Conservation (phyloP, 2,888 invertebrate species). For the Anarsia innoxiella region DNA sequence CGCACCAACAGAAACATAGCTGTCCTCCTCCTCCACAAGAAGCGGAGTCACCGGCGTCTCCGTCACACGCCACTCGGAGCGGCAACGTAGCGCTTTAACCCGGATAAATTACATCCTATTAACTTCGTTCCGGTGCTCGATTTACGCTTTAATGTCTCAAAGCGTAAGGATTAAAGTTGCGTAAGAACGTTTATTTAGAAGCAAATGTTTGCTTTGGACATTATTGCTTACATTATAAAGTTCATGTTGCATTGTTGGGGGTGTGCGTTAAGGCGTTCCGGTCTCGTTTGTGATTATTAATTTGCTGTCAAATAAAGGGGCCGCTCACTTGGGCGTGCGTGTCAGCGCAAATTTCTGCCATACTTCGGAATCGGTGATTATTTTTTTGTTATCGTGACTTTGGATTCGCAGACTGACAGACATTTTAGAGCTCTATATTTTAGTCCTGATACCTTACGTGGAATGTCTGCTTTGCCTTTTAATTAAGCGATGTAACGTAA, state of each 20-base stretch:
- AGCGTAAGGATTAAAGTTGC: conserved; percentile 69
- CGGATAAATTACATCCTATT: conserved; percentile 75
- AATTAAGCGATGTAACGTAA: conserved; percentile 36
- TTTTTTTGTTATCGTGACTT: conserved; percentile 64
- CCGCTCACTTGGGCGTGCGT: conserved; percentile 74
- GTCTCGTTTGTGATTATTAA: conserved; percentile 63
- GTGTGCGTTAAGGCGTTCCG: conserved; percentile 55
- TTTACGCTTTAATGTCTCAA: conserved; percentile 65
- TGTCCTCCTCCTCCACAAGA: conserved; percentile 39
- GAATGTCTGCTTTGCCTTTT: conserved; percentile 40
- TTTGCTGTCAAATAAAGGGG: conserved; percentile 76
- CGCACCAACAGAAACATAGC: conserved; percentile 54
- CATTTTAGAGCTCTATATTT: conserved; percentile 57
- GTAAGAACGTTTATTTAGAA: conserved; percentile 44
- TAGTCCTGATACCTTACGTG: conserved; percentile 38
- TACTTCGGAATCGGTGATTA: conserved; percentile 72
- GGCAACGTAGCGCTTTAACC: conserved; percentile 67
- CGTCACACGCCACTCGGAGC: conserved; percentile 53
- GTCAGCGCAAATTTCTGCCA: conserved; percentile 74
- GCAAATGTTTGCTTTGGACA: conserved; percentile 56
- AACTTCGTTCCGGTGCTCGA: conserved; percentile 66
- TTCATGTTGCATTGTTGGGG: conserved; percentile 47
- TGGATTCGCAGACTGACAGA: conserved; percentile 65
- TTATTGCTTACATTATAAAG: conserved; percentile 57
- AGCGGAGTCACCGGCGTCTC: conserved; percentile 32